Conservation (phyloP, 2,888 invertebrate species). For the Scelioninae gen. 2 region DNA sequence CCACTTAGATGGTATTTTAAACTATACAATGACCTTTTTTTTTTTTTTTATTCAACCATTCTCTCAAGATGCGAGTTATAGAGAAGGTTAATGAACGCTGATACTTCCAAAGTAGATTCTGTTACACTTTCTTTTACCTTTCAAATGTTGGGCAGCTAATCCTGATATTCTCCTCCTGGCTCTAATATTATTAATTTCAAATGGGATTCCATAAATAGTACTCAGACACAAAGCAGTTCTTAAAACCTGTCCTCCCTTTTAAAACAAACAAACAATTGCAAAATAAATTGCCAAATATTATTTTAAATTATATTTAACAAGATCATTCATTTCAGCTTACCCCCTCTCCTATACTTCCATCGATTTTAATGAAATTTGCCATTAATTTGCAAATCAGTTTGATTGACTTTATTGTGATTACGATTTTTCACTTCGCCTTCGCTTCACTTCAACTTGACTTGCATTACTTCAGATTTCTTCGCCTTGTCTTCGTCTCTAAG, state of each 20-base stretch:
- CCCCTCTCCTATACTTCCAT: conserved; percentile 59
- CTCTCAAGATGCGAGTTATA: too few species aligned
- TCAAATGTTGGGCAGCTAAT: conserved; percentile 87
- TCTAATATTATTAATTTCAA: conserved; percentile 87
- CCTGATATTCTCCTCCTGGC: conserved; percentile 89
- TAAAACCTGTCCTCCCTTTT: conserved; percentile 92
- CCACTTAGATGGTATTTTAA: too few species aligned
- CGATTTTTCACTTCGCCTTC: too few species aligned
- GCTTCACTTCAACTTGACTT: too few species aligned
- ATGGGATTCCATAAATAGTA: conserved; percentile 83
- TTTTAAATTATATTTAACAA: conserved; percentile 11
- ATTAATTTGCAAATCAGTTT: too few species aligned
- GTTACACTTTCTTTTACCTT: conserved; percentile 79
- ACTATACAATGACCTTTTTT: too few species aligned
- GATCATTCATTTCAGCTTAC: conserved; percentile 17
- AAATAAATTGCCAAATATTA: background rate
- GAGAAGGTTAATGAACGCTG: conserved; percentile 7
- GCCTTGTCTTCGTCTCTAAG: too few species aligned
- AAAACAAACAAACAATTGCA: conserved; percentile 9
- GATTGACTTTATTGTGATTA: too few species aligned
- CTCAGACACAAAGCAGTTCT: conserved; percentile 88
- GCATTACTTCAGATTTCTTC: too few species aligned
- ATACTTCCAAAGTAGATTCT: too few species aligned
- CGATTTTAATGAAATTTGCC: conserved; percentile 45
- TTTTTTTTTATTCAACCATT: too few species aligned